Percentiles rank a stretch among this genome's conserved stretches.
phyloP scores from a whole-genome alignment of 2,797 vertebrate species.

The Pelochelys cantorii region DNA sequence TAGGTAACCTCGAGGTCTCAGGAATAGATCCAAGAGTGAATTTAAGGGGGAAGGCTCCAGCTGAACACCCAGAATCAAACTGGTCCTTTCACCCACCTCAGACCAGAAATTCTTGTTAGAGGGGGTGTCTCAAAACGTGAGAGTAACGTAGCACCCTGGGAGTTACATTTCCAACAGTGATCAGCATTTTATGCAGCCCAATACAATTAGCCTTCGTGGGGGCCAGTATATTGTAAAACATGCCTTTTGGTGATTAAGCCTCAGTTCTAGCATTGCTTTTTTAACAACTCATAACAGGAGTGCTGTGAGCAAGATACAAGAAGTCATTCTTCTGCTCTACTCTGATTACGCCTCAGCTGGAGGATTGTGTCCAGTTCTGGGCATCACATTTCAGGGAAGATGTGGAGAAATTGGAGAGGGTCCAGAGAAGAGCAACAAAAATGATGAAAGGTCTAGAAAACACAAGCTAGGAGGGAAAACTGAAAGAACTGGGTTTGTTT shows the following conservation, averaged over 20 bases:
- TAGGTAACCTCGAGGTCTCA: not conserved
- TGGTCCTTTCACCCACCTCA: not conserved
- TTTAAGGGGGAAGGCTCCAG: not conserved
- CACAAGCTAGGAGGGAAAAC: no score
- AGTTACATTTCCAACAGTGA: not conserved
- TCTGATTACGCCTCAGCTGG: no score
- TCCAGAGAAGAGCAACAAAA: no score
- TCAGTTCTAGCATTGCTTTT: not conserved
- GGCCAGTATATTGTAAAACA: not conserved
- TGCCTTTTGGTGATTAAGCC: not conserved
- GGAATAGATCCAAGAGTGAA: not conserved
- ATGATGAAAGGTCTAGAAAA: no score
- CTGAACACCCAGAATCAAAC: not conserved
- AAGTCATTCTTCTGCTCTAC: no score
- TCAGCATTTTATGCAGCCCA: not conserved
- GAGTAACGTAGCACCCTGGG: not conserved
- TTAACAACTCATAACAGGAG: not conserved
- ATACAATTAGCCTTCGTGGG: not conserved
- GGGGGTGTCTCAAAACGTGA: not conserved
- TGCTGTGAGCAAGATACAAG: no score
- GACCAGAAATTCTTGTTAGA: not conserved
- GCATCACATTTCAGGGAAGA: no score
- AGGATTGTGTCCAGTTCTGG: no score
- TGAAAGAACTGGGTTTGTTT: no score
- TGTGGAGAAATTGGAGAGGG: no score